phyloP scores from a whole-genome alignment of 1,140 invertebrate genomes.

The Latrodectus geometricus region DNA sequence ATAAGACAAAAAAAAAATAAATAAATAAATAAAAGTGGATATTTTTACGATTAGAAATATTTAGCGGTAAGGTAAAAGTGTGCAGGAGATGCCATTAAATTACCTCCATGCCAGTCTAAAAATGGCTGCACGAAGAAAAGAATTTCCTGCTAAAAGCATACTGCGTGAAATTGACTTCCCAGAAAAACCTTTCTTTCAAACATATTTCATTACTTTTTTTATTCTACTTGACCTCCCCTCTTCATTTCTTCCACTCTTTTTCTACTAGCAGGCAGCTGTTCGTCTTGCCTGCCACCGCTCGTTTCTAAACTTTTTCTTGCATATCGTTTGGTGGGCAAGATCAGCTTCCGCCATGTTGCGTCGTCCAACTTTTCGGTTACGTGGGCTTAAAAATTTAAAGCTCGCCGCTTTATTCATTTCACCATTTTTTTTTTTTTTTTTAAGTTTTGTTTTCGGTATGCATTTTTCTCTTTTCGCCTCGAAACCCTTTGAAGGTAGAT shows the following conservation, averaged over 20 bases:
- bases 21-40: slow-evolving; percentile 12
- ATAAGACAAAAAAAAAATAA: not conserved
- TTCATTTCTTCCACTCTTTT: not conserved
- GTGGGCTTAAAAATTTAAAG: slow-evolving; percentile 44
- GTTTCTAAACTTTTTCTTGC: slow-evolving; percentile 29
- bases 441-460: not conserved
- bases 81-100: slow-evolving; percentile 35
- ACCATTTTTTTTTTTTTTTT: not conserved
- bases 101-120: slow-evolving; percentile 51
- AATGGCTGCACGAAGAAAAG: slow-evolving; percentile 51
- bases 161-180: slow-evolving; percentile 60
- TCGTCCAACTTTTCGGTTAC: slow-evolving; percentile 21
- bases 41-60: slow-evolving; percentile 56
- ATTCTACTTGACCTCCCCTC: not conserved
- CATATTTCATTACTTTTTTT: slow-evolving; percentile 59
- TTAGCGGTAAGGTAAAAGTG: slow-evolving; percentile 54
- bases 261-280: slow-evolving; percentile 26
- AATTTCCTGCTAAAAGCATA: slow-evolving; percentile 24
- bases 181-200: slow-evolving; percentile 60
- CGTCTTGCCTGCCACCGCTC: slow-evolving; percentile 40
- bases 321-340: slow-evolving; percentile 41
- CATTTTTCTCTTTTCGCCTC: not conserved
- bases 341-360: slow-evolving; percentile 38
- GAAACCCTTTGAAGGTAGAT: not conserved
- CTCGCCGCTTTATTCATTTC: slow-evolving; percentile 18